A percentile compares a stretch with the other conserved stretches of the same genome.
Evolutionary conservation across 1,140 invertebrate species (phyloP).

Genomic region (Panagrolaimus sp.): DNA sequence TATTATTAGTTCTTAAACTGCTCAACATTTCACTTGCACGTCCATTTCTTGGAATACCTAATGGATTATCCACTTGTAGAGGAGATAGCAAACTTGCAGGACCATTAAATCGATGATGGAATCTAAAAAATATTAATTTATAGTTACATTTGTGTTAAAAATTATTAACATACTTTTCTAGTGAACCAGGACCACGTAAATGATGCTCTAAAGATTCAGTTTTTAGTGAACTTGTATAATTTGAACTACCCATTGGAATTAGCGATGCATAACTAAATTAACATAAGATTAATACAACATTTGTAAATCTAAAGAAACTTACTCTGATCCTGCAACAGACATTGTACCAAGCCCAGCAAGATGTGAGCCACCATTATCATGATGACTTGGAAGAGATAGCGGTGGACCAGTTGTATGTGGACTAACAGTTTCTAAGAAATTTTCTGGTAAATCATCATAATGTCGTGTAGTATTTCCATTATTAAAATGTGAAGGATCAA

Average conservation of each 20-base stretch:
- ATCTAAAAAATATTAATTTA: background rate
- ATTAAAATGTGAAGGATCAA: conserved; percentile 51
- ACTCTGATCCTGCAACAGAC: background rate
- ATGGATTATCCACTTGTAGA: background rate
- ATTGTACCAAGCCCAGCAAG: background rate
- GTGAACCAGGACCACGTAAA: background rate
- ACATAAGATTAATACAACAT: too few species aligned
- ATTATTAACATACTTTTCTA: too few species aligned
- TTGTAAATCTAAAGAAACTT: background rate
- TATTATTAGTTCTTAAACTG: background rate
- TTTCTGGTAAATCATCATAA: conserved; percentile 56
- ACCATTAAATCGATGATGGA: too few species aligned
- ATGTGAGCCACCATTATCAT: background rate
- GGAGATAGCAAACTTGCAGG: background rate
- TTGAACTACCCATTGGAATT: background rate
- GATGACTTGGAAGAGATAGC: background rate
- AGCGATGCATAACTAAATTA: background rate
- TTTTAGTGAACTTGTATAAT: background rate
- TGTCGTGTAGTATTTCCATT: conserved; percentile 28
- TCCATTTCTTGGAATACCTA: background rate
- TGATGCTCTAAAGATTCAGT: background rate
- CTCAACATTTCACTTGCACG: conserved; percentile 1
- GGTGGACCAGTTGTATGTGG: conserved; percentile 31
- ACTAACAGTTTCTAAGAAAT: conserved; percentile 55
- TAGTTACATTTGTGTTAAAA: too few species aligned